Base-by-base conservation (phyloP, 2,113 vertebrate genomes). In the Tenrec ecaudatus region DNA sequence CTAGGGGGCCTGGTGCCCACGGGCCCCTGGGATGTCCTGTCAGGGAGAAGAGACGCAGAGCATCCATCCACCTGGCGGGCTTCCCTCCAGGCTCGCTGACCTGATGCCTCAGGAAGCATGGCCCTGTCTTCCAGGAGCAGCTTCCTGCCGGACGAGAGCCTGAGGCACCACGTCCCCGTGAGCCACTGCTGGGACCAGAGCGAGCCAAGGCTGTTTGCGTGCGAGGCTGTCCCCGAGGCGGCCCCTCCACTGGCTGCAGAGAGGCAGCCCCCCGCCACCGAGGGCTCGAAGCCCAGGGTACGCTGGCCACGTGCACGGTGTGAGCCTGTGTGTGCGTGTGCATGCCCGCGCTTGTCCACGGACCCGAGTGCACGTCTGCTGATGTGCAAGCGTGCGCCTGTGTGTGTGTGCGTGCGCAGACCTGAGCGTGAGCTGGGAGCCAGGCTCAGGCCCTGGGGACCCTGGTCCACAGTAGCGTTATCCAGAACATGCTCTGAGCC, bases 101-200 rank as follows among this genome's bases (percentile, higher is more conserved):
- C 60, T 11, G 47, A 7, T 7, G 40, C 27, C 62, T 43, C 83
- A 53, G 23, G 27, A 6, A 9, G 2, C 16, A 17, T n/a, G 14
- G 29, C 82, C 64, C 66, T 94, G 27, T 95, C 47, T 93, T 89
- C 33, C 95, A 99, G 99, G 95, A 98, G 95, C 90, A 94, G 6
- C 1, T 3, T 91, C 90, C 94, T 98, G 85, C 96, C 95, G 12
- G 97, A 96, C 47, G 96, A 97, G 16, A 98, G 98, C 40, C 91
- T 99, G 75, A 95, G 80, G 0, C 94, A 93, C 15, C 98, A 97
- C 16, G 96, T 98, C 84, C 99, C 99, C 0, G 57, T 98, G 81
- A 99, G 97, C 95, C 99, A 99, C 92, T 99, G 98, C 97, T 99
- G 99, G 99, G 99, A 99, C 68, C 99, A 99, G 97, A 99, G 93